These are phyloP conservation scores for Procavia capensis DNA, from an alignment of 2,113 vertebrate genomes.

Conservation along the genomic window DNA sequence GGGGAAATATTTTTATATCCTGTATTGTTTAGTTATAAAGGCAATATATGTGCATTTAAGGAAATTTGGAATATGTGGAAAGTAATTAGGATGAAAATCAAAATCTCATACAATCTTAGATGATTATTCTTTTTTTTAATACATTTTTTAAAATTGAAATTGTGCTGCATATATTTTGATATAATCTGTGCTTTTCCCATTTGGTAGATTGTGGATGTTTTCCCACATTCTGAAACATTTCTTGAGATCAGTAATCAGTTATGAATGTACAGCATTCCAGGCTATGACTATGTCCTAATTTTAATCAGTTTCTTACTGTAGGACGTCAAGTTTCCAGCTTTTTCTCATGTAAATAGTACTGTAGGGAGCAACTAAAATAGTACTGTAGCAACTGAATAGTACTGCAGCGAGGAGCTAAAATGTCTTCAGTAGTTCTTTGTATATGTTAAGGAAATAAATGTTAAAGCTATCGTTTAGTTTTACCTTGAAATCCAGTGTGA, in stretches of 20 bases:
- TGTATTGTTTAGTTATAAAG: slow-evolving; percentile 1
- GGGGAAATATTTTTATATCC: background rate
- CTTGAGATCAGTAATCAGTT: background rate
- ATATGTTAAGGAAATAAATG: background rate
- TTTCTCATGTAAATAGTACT: background rate
- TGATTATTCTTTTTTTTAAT: background rate
- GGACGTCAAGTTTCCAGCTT: background rate
- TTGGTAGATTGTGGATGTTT: slow-evolving; percentile 5
- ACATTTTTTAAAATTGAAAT: background rate
- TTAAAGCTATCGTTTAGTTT: slow-evolving; percentile 4
- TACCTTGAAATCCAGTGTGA: slow-evolving; percentile 17
- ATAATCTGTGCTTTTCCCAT: background rate
- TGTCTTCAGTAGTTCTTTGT: background rate
- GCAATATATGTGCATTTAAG: background rate
- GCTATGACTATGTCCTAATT: background rate
- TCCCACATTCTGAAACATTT: slow-evolving; percentile 9
- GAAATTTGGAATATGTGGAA: slow-evolving; percentile 11
- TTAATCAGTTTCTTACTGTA: slow-evolving; percentile 8
- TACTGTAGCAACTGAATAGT: background rate
- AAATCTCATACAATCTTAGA: slow-evolving; percentile 3
- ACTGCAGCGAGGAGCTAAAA: background rate
- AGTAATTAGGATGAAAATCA: slow-evolving; percentile 19
- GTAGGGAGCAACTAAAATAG: background rate
- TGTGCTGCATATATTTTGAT: background rate
- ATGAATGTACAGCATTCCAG: background rate